phyloP scores from a whole-genome alignment of 2,113 vertebrate genomes.

The Pedionomus torquatus region DNA sequence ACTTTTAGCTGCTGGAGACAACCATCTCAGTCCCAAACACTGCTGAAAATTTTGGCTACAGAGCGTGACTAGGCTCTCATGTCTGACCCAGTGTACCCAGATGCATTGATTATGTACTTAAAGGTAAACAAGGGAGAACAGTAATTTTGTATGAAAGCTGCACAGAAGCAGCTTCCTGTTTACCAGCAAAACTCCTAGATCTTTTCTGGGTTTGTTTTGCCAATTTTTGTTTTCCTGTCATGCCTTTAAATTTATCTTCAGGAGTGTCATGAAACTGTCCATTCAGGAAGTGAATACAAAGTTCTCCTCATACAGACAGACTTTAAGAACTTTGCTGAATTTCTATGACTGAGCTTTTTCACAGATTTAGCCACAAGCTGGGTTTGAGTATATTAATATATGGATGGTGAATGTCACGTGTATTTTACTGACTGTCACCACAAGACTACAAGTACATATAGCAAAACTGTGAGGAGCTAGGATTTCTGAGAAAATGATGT shows the following conservation, averaged over 20 bases:
- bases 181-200: neutral
- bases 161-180: constrained; percentile 49
- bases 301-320: neutral
- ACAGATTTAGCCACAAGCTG: neutral
- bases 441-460: neutral
- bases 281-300: neutral
- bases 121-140: constrained; percentile 39
- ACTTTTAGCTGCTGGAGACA: neutral
- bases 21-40: neutral
- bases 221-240: neutral
- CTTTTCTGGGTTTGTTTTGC: constrained; percentile 1
- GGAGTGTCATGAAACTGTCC: neutral
- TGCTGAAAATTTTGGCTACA: constrained; percentile 2
- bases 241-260: neutral
- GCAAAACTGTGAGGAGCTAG: neutral
- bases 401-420: neutral
- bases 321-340: neutral
- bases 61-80: neutral
- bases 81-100: neutral
- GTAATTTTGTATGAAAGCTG: constrained; percentile 37
- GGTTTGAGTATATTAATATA: neutral
- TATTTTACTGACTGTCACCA: neutral
- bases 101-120: constrained; percentile 45
- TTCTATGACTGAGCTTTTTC: neutral
- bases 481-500: neutral